Conservation (phyloP, 2,888 invertebrate species). For the Pristionchus arcanus region DNA sequence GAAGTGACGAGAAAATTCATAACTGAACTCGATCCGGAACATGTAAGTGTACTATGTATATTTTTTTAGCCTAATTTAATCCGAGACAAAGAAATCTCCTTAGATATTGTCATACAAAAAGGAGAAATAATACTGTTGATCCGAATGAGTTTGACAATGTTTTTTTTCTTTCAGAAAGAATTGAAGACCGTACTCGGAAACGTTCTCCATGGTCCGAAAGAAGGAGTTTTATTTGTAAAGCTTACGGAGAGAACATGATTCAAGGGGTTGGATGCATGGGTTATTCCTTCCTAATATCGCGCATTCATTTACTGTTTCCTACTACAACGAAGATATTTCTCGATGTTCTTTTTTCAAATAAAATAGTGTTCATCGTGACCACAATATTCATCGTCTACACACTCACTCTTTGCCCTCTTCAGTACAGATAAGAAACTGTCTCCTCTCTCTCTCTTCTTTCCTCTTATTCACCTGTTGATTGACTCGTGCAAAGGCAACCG, state of each 20-base stretch:
- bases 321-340: too few species aligned
- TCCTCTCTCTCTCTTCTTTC: background rate
- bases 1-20: slow-evolving; percentile 20
- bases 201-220: background rate
- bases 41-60: background rate
- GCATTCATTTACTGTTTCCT: too few species aligned
- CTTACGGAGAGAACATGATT: background rate
- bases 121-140: background rate
- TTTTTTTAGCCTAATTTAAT: background rate
- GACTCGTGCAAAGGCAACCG: background rate
- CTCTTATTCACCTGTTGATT: background rate
- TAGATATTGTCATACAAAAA: background rate
- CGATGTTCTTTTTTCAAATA: too few species aligned
- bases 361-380: too few species aligned
- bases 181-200: background rate
- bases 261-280: too few species aligned
- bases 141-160: background rate
- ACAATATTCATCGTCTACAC: background rate
- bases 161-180: background rate
- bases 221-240: background rate
- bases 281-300: background rate
- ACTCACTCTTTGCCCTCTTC: background rate
- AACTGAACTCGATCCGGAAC: background rate
- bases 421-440: background rate
- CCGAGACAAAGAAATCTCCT: background rate